Percentiles rank a stretch among this genome's conserved stretches.
phyloP scores from a whole-genome alignment of 2,113 vertebrate species.

The Cyprinodon variegatus region DNA sequence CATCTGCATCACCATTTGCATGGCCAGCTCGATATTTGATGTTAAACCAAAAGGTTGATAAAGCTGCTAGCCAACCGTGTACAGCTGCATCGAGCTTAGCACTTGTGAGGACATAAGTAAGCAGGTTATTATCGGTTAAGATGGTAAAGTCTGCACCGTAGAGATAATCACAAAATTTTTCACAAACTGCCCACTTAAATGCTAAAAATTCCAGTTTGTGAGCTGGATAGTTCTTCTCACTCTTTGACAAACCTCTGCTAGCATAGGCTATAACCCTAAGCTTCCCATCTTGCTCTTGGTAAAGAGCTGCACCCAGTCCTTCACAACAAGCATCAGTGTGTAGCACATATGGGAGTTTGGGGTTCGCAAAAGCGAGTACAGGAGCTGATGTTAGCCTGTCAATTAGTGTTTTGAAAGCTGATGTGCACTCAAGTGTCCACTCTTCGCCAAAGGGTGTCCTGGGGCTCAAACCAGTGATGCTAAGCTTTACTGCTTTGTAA shows the following conservation, averaged over 20 bases:
- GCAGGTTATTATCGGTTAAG: too few species aligned
- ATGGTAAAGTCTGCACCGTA: too few species aligned
- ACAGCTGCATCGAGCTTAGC: too few species aligned
- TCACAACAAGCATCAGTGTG: background rate
- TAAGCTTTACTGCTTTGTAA: background rate
- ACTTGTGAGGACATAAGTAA: too few species aligned
- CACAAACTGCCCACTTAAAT: too few species aligned
- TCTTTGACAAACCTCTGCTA: background rate
- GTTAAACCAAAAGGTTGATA: too few species aligned
- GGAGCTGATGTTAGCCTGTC: background rate
- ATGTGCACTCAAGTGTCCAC: background rate
- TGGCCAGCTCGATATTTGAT: too few species aligned
- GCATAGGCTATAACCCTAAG: background rate
- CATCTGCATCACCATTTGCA: too few species aligned
- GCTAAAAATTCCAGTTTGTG: too few species aligned
- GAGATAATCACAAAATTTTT: too few species aligned
- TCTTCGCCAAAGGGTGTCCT: background rate
- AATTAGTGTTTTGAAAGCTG: background rate
- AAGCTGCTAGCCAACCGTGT: too few species aligned
- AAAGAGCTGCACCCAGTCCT: background rate
- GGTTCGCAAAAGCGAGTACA: background rate
- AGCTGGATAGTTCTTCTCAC: background rate
- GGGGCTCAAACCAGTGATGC: background rate
- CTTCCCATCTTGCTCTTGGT: conserved; percentile 2
- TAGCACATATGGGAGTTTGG: background rate